Evolutionary conservation across 2,797 vertebrate species (phyloP).

Genomic region (Enteromius anoplus): DNA sequence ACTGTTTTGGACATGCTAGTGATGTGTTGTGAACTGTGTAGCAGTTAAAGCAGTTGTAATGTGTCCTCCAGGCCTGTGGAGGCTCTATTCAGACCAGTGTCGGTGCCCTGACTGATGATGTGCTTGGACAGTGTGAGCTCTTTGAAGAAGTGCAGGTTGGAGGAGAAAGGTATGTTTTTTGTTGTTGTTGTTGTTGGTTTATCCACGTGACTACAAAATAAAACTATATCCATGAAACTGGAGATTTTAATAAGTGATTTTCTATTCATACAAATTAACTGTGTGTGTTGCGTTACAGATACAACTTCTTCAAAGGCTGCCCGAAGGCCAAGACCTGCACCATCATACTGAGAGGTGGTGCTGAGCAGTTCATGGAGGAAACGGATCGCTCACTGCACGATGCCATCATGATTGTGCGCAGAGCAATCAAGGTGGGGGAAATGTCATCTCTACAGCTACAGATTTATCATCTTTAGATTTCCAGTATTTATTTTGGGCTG

Average conservation of each 20-base stretch:
- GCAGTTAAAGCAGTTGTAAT: conserved; percentile 23
- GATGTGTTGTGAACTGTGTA: neutral
- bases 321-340: conserved; percentile 95
- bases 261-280: neutral
- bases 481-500: neutral
- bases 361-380: conserved; percentile 98
- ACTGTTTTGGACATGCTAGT: neutral
- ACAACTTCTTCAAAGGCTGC: conserved; percentile 95
- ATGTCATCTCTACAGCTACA: neutral
- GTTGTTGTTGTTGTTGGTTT: neutral
- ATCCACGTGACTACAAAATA: neutral
- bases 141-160: conserved; percentile 98
- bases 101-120: conserved; percentile 80
- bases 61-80: conserved; percentile 86
- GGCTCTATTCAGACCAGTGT: conserved; percentile 98
- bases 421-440: conserved; percentile 90
- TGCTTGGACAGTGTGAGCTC: conserved; percentile 88
- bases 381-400: conserved; percentile 96
- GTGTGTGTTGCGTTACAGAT: conserved; percentile 74
- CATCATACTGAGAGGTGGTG: conserved; percentile 92
- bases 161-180: conserved; percentile 85
- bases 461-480: neutral
- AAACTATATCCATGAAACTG: neutral
- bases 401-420: conserved; percentile 98
- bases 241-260: neutral